A percentile compares a stretch with the other conserved stretches of the same genome.
phyloP scores from a whole-genome alignment of 1,140 invertebrate genomes.

The Heliconius himera region DNA sequence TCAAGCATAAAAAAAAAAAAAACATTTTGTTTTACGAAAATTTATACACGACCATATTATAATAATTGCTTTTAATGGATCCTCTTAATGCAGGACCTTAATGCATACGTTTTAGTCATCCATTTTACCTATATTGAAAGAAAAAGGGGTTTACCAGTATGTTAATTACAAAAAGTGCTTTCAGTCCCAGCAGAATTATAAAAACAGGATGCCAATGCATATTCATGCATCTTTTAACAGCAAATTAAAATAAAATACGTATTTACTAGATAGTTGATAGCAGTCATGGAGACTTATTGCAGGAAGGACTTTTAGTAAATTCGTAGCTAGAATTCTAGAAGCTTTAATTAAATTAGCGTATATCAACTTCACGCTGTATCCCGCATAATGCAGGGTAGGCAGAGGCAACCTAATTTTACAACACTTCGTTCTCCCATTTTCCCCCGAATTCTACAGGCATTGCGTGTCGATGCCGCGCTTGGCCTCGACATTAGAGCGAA shows the following conservation, averaged over 20 bases:
- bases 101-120: conserved; percentile 12
- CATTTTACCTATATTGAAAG: conserved; percentile 18
- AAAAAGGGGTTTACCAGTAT: conserved; percentile 23
- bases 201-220: conserved; percentile 2
- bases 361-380: no score
- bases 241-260: neutral
- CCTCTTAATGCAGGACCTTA: neutral
- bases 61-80: conserved; percentile 9
- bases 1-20: no score
- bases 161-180: conserved; percentile 26
- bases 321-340: neutral
- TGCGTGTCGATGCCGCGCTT: no score
- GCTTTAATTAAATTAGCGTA: neutral
- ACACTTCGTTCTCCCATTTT: no score
- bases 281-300: neutral
- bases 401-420: no score
- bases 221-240: conserved; percentile 1
- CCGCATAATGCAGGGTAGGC: no score
- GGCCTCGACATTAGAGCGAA: no score
- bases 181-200: neutral
- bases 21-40: no score
- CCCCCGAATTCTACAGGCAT: no score
- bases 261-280: neutral
- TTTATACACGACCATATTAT: neutral
- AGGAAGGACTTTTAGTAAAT: neutral